Conservation (phyloP, 2,113 vertebrate species). For the Mormyrus lacerda region DNA sequence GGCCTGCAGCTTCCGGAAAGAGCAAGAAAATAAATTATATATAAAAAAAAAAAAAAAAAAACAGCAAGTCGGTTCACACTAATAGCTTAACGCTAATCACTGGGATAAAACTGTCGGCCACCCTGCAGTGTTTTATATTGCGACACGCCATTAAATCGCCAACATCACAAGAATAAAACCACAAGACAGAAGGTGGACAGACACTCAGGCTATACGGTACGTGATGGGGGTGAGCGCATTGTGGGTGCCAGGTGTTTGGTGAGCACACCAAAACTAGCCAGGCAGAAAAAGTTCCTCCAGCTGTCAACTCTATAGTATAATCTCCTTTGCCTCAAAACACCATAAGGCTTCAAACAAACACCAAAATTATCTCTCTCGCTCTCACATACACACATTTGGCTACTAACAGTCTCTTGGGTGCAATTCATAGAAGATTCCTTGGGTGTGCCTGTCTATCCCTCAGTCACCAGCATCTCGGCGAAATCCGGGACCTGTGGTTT, state of each 20-base stretch:
- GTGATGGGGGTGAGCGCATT: neutral
- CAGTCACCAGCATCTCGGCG: neutral
- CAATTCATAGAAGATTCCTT: neutral
- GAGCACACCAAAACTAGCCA: neutral
- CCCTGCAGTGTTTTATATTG: neutral
- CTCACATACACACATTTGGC: slow-evolving; percentile 7
- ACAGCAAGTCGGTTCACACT: neutral
- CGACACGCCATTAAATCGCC: neutral
- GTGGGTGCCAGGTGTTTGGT: neutral
- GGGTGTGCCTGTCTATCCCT: neutral
- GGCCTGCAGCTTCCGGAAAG: neutral
- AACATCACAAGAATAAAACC: neutral
- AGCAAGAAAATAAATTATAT: neutral
- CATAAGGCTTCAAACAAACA: neutral
- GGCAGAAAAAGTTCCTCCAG: neutral
- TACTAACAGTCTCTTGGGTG: neutral
- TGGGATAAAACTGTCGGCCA: neutral
- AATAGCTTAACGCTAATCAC: neutral
- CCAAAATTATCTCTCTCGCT: neutral
- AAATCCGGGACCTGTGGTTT: neutral
- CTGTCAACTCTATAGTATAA: neutral
- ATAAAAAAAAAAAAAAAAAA: neutral
- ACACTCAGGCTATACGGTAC: neutral
- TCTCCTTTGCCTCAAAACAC: neutral
- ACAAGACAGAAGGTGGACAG: neutral